Evolutionary conservation across 2,113 vertebrate species (phyloP).

Genomic region (Centropus unirufus): DNA sequence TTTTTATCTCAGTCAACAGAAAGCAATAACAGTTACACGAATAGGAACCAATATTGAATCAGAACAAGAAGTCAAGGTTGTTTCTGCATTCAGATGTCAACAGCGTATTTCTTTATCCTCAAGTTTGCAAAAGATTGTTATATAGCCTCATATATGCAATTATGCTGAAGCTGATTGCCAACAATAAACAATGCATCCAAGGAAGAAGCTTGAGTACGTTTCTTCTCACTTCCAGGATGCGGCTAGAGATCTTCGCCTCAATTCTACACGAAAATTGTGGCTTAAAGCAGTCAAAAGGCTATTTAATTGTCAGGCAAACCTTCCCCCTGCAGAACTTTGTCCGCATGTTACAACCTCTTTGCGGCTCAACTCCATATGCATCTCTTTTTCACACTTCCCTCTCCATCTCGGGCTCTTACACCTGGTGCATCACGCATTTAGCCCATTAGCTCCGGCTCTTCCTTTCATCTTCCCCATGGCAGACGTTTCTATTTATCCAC

Average conservation of each 20-base stretch:
- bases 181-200: slow-evolving; percentile 47
- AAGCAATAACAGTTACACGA: not conserved
- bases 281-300: slow-evolving; percentile 72
- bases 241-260: slow-evolving; percentile 54
- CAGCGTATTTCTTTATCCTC: slow-evolving; percentile 20
- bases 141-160: slow-evolving; percentile 43
- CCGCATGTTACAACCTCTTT: slow-evolving; percentile 64
- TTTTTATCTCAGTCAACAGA: not conserved
- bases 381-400: slow-evolving; percentile 81
- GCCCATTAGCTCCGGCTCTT: slow-evolving; percentile 81
- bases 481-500: slow-evolving; percentile 91
- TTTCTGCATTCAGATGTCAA: slow-evolving; percentile 18
- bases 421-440: slow-evolving; percentile 79
- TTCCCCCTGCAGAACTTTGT: slow-evolving; percentile 67
- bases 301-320: slow-evolving; percentile 59
- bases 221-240: slow-evolving; percentile 67
- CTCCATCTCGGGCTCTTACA: slow-evolving; percentile 76
- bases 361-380: slow-evolving; percentile 74
- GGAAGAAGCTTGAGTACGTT: slow-evolving; percentile 14
- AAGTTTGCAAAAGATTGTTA: slow-evolving; percentile 56
- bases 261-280: slow-evolving; percentile 67
- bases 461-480: slow-evolving; percentile 83
- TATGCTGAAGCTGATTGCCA: slow-evolving; percentile 36
- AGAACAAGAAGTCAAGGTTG: not conserved
- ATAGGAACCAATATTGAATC: not conserved